A percentile compares a stretch with the other conserved stretches of the same genome.
phyloP scores from a whole-genome alignment of 2,113 vertebrate genomes.

The Otocyon megalotis region DNA sequence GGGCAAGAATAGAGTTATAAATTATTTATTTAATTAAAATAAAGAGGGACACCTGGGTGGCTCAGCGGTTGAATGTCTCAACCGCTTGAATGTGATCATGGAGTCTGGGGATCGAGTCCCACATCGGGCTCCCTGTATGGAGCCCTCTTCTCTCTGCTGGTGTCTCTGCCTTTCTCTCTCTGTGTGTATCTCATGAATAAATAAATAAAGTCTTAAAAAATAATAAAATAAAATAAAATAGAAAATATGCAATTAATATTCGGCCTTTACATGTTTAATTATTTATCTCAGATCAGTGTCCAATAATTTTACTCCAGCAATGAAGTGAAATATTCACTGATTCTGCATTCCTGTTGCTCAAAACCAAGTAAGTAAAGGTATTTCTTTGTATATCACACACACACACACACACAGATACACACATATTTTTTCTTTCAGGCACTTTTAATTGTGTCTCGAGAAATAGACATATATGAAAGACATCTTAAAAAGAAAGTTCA shows the following conservation, averaged over 20 bases:
- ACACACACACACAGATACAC: background rate
- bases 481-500: background rate
- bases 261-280: background rate
- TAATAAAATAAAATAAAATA: too few relatives aligned
- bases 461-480: background rate
- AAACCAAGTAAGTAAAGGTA: background rate
- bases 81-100: too few relatives aligned
- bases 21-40: background rate
- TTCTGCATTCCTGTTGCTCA: background rate
- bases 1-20: background rate
- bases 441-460: background rate
- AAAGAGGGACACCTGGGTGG: background rate
- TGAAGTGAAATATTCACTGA: background rate
- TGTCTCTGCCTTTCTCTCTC: too few relatives aligned
- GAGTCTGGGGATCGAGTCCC: too few relatives aligned
- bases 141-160: too few relatives aligned
- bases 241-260: background rate
- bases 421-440: background rate
- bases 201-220: too few relatives aligned
- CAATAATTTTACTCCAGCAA: background rate
- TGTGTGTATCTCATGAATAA: too few relatives aligned
- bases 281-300: background rate
- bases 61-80: too few relatives aligned
- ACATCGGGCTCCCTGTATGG: too few relatives aligned
- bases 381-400: background rate